A percentile compares a stretch with the other conserved stretches of the same genome.
Evolutionary conservation across 2,113 vertebrate genomes (phyloP).

Genomic region (Plestiodon gilberti): DNA sequence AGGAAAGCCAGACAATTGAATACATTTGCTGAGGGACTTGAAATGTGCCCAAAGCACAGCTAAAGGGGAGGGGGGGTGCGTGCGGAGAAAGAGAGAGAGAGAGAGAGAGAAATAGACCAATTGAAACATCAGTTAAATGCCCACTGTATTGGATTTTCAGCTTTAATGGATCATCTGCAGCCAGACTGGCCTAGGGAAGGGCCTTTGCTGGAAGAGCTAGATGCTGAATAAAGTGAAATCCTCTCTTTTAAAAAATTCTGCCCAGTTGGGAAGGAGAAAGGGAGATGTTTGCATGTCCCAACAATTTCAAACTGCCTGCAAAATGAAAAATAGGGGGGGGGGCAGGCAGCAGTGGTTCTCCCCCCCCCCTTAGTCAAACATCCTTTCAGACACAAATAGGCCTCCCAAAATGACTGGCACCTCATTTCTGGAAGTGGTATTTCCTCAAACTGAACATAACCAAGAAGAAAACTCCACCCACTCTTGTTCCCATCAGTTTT

Average conservation of each 20-base stretch:
- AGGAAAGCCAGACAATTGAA: constrained; percentile 21
- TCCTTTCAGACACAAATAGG: neutral
- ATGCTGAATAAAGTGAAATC: constrained; percentile 15
- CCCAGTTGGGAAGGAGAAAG: neutral
- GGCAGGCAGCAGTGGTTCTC: no score
- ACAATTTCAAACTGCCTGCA: neutral
- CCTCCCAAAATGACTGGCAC: neutral
- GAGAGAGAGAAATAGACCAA: neutral
- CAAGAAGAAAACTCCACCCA: neutral
- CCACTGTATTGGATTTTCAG: constrained; percentile 22
- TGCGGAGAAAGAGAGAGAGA: neutral
- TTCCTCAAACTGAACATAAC: neutral
- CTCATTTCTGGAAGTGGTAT: neutral
- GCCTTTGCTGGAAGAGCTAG: neutral
- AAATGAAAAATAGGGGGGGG: neutral
- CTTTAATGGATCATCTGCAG: constrained; percentile 24
- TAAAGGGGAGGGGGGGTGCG: neutral
- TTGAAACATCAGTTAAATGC: constrained; percentile 15
- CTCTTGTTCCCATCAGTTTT: neutral
- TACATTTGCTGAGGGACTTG: constrained; percentile 24
- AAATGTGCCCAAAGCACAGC: constrained; percentile 18
- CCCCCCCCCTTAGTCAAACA: no score
- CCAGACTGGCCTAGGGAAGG: neutral
- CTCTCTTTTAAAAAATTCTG: neutral
- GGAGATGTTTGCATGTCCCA: neutral